Conservation (phyloP, 2,888 invertebrate species). For the Agrilus mali region DNA sequence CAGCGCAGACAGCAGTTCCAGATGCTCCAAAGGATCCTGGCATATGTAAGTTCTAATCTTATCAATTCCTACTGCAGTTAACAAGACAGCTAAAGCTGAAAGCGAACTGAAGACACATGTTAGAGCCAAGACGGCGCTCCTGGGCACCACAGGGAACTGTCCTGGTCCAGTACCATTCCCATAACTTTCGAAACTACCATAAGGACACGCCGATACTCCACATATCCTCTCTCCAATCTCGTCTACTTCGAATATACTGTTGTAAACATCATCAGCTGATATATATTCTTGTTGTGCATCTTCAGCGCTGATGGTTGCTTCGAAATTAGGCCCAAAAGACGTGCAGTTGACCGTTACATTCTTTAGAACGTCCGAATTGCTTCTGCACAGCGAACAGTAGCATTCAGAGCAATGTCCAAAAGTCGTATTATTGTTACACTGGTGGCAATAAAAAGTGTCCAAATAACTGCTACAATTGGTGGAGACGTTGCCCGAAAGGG, state of each 20-base stretch:
- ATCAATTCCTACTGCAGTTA: conserved; percentile 36
- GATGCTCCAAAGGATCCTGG: conserved; percentile 36
- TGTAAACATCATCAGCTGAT: conserved; percentile 10
- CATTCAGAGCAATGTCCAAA: too few relatives aligned
- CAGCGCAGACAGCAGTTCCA: conserved; percentile 35
- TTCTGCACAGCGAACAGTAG: too few relatives aligned
- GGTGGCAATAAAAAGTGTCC: too few relatives aligned
- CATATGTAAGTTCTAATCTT: conserved; percentile 43
- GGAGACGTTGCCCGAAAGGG: too few relatives aligned
- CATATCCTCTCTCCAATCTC: conserved; percentile 44
- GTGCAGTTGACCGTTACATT: too few relatives aligned
- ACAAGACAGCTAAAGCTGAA: conserved; percentile 33
- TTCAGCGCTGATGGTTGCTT: too few relatives aligned
- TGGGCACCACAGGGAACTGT: conserved; percentile 24
- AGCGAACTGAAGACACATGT: conserved; percentile 34
- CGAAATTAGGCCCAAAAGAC: too few relatives aligned
- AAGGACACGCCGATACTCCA: conserved; percentile 44
- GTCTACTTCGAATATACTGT: conserved; percentile 40
- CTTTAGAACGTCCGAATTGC: too few relatives aligned
- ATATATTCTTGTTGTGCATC: too few relatives aligned
- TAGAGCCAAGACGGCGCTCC: conserved; percentile 29
- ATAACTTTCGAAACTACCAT: conserved; percentile 11
- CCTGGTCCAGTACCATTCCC: conserved; percentile 11
- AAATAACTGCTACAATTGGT: too few relatives aligned
- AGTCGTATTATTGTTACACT: too few relatives aligned